Evolutionary conservation across 2,888 invertebrate genomes (phyloP), one percentile per base, ranked within the genome.

Genomic region (Allacma fusca): DNA sequence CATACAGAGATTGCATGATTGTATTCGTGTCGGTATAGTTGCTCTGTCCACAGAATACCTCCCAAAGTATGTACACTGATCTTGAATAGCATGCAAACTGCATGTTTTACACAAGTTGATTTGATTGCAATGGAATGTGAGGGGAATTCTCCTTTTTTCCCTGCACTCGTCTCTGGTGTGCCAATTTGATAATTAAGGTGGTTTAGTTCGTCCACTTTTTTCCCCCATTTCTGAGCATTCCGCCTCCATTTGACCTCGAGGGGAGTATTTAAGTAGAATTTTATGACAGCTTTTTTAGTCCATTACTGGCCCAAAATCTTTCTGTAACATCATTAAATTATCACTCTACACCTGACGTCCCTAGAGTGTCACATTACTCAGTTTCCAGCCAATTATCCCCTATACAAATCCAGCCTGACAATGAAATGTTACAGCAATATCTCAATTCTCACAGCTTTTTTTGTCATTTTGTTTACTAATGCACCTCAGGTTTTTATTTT

Each of bases 191-290:
- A 71, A 57, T 71, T 71, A 57, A 57, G 26, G 71, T 50, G 2
- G 50, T 44, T n/a, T 57, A 23, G 50, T 50, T 19, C 19, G n/a
- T 50, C 24, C n/a, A 23, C 40, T 24, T 70, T 50, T 71, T 50
- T 57, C 13, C 44, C 2, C 12, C 24, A 71, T 19, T 57, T 57
- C 57, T 57, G 24, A 44, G 9, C 23, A 44, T 44, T 44, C 71
- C 71, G 57, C 71, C 71, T 57, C 57, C 71, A 71, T 50, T 50
- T 57, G 50, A 44, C 57, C 71, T 71, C 29, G 16, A 71, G 71
- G 4, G 21, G 50, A 2, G 50, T 50, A 50, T 50, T 50, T 50
- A 50, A 50, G 19, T 50, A 16, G 19, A 50, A 9, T 50, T n/a
- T 50, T 50, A 50, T 50, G 4, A 16, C 50, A 50, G 5, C 50